Conservation (phyloP, 2,888 invertebrate species). For the Notodonta dromedarius region DNA sequence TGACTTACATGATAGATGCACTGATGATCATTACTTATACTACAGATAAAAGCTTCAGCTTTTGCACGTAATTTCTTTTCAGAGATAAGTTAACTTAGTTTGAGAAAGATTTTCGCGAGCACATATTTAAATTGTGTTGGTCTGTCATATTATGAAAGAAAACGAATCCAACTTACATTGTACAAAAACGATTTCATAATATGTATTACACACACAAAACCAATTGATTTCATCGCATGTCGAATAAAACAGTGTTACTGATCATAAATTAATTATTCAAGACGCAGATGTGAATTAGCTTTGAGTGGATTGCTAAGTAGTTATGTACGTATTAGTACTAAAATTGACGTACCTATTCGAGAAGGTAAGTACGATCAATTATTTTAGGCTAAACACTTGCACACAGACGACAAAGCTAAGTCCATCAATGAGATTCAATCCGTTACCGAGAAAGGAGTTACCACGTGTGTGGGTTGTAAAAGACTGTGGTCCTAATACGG, state of each 20-base stretch:
- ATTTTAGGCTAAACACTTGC: neutral
- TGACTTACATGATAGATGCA: slow-evolving; percentile 24
- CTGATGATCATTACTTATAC: slow-evolving; percentile 9
- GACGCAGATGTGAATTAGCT: neutral
- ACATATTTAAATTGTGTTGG: too few relatives aligned
- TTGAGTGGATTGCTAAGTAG: neutral
- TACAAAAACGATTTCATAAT: too few relatives aligned
- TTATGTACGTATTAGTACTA: too few relatives aligned
- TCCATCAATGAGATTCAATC: slow-evolving; percentile 11
- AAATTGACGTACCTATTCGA: too few relatives aligned
- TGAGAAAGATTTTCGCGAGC: too few relatives aligned
- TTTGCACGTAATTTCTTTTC: neutral
- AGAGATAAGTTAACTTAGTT: neutral
- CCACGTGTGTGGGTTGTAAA: slow-evolving; percentile 42
- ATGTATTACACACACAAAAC: too few relatives aligned
- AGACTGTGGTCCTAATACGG: slow-evolving; percentile 33
- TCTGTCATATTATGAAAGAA: too few relatives aligned
- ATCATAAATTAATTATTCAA: neutral
- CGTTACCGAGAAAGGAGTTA: slow-evolving; percentile 24
- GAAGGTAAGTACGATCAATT: neutral
- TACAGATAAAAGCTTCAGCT: too few relatives aligned
- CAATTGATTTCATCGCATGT: too few relatives aligned
- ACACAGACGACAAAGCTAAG: neutral
- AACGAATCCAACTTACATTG: too few relatives aligned
- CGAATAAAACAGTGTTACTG: too few relatives aligned